Evolutionary conservation across 2,888 invertebrate genomes (phyloP), one percentile per base, ranked within the genome.

Genomic region (Rhimphoctona megacephalus): DNA sequence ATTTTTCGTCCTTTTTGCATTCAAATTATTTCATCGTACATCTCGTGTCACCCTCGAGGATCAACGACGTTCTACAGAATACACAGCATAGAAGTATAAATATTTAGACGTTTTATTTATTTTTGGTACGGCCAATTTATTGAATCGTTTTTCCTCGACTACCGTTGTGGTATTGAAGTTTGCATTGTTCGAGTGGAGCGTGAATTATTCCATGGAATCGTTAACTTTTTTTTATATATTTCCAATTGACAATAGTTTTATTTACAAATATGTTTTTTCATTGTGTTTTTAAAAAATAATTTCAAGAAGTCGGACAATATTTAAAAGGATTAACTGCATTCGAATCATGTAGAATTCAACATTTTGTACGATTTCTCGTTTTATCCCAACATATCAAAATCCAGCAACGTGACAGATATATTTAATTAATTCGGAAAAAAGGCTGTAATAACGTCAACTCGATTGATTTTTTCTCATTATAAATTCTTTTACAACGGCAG

Each of bases 1-100:
- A 82, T 74, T 52, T 80, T 70, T 33, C 82, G 22, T 52, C 64
- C 19, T 61, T 77, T 66, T 43, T 64, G 19, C 67, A 74, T 73
- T 74, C 4, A 30, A 49, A 69, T 57, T 81, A 30, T 43, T 69
- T 73, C 61, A 81, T 30, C 49, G 7, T 70, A 49, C 6, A 36
- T 17, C 49, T 14, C 19, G 5, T 17, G 36, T 52, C 25, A 19
- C 52, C n/a, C 69, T 30, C 39, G 7, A 80, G 25, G 57, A n/a
- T 39, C 14, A 33, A 22, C 30, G 46, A 49, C 5, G 72, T 14
- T 49, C 46, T 19, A 11, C 7, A 43, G 57, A 46, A 43, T 69
- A 43, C 22, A 69, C 22, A 9, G 14, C 69, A 43, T 25, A 6
- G 70, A 2, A 9, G 14, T 43, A 43, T 43, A 43, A 43, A 69